Percentiles rank a stretch among this genome's conserved stretches.
Evolutionary conservation across 2,797 vertebrate species (phyloP).

Genomic region (Tolypeutes matacus): DNA sequence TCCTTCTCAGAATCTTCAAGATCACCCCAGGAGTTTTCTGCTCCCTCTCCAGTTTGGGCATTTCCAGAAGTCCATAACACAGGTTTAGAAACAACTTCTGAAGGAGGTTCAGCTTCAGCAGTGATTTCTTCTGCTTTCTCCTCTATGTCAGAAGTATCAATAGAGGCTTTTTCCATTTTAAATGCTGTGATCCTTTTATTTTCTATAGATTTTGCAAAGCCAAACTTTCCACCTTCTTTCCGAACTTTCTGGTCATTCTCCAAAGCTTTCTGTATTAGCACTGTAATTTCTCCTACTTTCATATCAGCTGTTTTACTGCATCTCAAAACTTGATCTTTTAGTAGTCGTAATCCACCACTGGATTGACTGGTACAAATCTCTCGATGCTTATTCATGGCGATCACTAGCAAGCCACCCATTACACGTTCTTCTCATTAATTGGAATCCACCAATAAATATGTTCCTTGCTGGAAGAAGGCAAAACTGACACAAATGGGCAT

Average conservation of each 20-base stretch:
- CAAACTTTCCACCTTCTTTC: slow-evolving; percentile 95
- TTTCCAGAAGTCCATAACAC: slow-evolving; percentile 93
- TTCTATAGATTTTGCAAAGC: slow-evolving; percentile 96
- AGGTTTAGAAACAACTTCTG: slow-evolving; percentile 85
- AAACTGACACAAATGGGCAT: slow-evolving; percentile 98
- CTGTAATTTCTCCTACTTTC: slow-evolving; percentile 97
- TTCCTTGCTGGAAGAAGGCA: slow-evolving; percentile 98
- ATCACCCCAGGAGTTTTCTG: slow-evolving; percentile 93
- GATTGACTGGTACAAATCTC: slow-evolving; percentile 98
- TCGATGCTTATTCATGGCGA: slow-evolving; percentile 98
- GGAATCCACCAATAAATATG: slow-evolving; percentile 96
- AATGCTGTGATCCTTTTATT: slow-evolving; percentile 94
- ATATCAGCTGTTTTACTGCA: slow-evolving; percentile 98
- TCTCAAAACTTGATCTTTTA: slow-evolving; percentile 96
- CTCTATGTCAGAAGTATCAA: slow-evolving; percentile 90
- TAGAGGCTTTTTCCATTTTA: slow-evolving; percentile 91
- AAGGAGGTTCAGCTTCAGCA: slow-evolving; percentile 88
- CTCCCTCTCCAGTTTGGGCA: slow-evolving; percentile 94
- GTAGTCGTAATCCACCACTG: slow-evolving; percentile 96
- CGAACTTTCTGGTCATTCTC: slow-evolving; percentile 94
- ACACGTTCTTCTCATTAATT: slow-evolving; percentile 96
- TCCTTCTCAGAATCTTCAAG: slow-evolving; percentile 91
- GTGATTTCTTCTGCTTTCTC: slow-evolving; percentile 92
- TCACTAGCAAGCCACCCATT: slow-evolving; percentile 97
- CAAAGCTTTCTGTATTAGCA: slow-evolving; percentile 95